Conservation (phyloP, 2,888 invertebrate genomes). For the Drosophila pullipes region DNA sequence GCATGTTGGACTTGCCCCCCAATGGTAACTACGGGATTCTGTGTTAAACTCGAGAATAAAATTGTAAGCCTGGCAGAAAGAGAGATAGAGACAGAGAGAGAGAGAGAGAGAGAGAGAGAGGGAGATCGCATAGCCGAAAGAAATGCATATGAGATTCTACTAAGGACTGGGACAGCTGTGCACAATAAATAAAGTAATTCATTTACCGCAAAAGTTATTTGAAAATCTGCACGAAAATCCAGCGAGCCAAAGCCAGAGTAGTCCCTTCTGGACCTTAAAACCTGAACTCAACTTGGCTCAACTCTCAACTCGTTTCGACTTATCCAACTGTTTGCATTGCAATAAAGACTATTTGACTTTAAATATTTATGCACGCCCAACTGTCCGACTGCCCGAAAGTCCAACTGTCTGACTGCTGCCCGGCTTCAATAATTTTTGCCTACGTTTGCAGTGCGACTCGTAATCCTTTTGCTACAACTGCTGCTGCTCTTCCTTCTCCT, state of each 20-base stretch:
- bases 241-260: conserved; percentile 28
- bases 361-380: conserved; percentile 68
- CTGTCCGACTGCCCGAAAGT: background rate
- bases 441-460: conserved; percentile 44
- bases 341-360: conserved; percentile 77
- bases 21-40: conserved; percentile 1
- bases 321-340: conserved; percentile 65
- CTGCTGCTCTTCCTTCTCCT: conserved; percentile 33
- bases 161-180: conserved; percentile 60
- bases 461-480: conserved; percentile 25
- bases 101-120: background rate
- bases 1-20: background rate
- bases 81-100: background rate
- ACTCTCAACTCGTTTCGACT: conserved; percentile 40
- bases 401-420: conserved; percentile 11
- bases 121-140: background rate
- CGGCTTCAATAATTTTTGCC: conserved; percentile 52
- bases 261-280: conserved; percentile 28
- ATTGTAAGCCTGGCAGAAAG: conserved; percentile 44
- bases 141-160: conserved; percentile 50
- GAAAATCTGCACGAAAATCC: conserved; percentile 68
- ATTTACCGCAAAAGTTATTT: conserved; percentile 77
- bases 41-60: conserved; percentile 1
- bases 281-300: conserved; percentile 22
- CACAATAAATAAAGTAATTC: conserved; percentile 80